A percentile compares a stretch with the other conserved stretches of the same genome.
These are phyloP conservation scores for Chondrosia reniformis DNA, from an alignment of 37 sponge, comb jelly and placozoan genomes.

Conservation along the genomic window DNA sequence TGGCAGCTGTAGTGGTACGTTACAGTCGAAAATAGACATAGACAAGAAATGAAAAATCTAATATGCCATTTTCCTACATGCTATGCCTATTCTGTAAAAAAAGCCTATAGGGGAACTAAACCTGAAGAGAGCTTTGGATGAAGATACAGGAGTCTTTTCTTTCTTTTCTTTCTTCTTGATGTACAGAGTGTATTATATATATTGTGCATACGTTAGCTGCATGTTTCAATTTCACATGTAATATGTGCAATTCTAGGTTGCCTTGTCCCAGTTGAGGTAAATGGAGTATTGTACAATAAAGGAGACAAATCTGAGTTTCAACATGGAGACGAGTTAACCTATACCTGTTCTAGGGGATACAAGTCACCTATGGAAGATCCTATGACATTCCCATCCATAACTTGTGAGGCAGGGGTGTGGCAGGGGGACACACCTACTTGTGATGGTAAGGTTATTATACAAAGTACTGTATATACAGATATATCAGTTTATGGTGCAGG, in stretches of 20 bases:
- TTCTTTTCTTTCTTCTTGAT: too few species aligned
- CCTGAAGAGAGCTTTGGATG: too few species aligned
- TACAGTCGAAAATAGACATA: too few species aligned
- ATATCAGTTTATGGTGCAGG: background rate
- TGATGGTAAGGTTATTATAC: conserved; percentile 11
- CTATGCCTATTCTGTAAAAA: too few species aligned
- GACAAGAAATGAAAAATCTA: too few species aligned
- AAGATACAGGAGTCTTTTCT: too few species aligned
- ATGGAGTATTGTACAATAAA: background rate
- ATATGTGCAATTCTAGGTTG: background rate
- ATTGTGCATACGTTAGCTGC: too few species aligned
- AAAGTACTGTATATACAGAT: background rate
- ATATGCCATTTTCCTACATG: too few species aligned
- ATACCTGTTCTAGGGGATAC: conserved; percentile 3
- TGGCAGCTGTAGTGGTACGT: background rate
- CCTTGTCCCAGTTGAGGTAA: background rate
- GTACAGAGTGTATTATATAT: too few species aligned
- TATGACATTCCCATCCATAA: background rate
- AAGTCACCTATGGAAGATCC: background rate
- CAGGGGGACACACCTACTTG: conserved; percentile 5
- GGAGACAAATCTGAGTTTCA: background rate
- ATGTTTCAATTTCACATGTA: too few species aligned
- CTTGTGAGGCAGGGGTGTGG: conserved; percentile 1
- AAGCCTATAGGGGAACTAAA: too few species aligned
- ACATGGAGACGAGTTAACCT: background rate